Evolutionary conservation across 1,140 invertebrate species (phyloP), one percentile per base, ranked within the genome.

Genomic region (Drosophila persimilis): DNA sequence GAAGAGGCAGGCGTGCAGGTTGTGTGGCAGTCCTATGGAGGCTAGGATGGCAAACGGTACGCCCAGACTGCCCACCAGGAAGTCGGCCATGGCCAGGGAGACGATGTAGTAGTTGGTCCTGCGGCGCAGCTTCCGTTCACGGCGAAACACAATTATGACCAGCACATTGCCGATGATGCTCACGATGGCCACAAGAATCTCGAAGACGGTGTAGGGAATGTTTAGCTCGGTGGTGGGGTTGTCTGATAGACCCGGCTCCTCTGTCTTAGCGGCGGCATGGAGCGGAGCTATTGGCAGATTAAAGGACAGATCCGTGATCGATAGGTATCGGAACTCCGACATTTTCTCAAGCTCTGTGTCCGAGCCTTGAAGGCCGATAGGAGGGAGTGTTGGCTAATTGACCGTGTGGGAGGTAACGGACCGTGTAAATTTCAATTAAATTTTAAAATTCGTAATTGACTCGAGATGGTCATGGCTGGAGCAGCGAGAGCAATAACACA

Each of bases 81-180:
- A 94, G 90, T 98, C 97, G 1, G 97, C 97, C 7, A 95, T 93
- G 0, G 97, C 97, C 80, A 98, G 91, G 0, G 97, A 97, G 26
- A 97, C 95, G 64, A 98, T 97, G 89, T 98, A 98, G 83, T 97
- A 97, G 92, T 98, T 98, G 6, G 97, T 97, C 45, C 97, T 93
- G 41, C 96, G 92, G 5, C 97, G 92, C 6, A 98, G 91, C 53
- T 95, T 94, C 7, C 95, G 93, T 66, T 97, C 96, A 44, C 94
- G 94, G 6, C 93, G 92, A 90, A 97, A 98, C 5, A 97, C 96
- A 48, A 95, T 92, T 66, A 98, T 96, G 56, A 98, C 97, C 90
- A 98, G 93, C 9, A 95, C 94, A 90, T 98, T 98, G 29, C 97
- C 97, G 53, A 96, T 91, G 7, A 97, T 93, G 0, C 97, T 96